phyloP scores from a whole-genome alignment of 2,113 vertebrate species.

The Beaufortia kweichowensis region DNA sequence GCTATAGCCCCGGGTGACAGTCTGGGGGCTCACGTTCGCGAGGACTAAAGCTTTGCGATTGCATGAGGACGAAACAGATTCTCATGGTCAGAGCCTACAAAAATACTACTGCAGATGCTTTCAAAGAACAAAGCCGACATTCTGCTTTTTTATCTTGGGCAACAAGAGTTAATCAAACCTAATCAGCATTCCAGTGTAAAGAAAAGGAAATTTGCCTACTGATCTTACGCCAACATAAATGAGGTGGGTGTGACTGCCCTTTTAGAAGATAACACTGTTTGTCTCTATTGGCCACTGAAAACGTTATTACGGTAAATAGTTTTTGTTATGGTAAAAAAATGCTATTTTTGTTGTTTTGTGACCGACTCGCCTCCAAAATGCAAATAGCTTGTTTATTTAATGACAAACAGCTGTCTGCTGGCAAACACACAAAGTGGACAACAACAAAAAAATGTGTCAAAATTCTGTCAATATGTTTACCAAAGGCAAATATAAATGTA shows the following conservation, averaged over 20 bases:
- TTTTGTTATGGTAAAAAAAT: too few relatives aligned
- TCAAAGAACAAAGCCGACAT: constrained; percentile 1
- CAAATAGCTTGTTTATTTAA: constrained; percentile 19
- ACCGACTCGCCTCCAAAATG: neutral
- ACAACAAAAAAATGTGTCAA: constrained; percentile 24
- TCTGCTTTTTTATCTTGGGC: constrained; percentile 9
- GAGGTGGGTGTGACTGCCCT: constrained; percentile 48
- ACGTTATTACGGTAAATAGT: neutral
- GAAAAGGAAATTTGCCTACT: constrained; percentile 28
- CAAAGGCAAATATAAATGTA: constrained; percentile 21
- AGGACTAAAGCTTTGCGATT: constrained; percentile 4
- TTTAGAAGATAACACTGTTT: constrained; percentile 38
- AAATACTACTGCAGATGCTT: constrained; percentile 40
- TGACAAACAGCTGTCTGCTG: constrained; percentile 27
- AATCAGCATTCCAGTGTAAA: constrained; percentile 42
- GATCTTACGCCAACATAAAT: constrained; percentile 50
- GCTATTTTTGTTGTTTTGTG: constrained; percentile 15
- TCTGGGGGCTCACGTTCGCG: constrained; percentile 13
- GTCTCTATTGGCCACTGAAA: neutral
- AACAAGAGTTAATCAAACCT: constrained; percentile 46
- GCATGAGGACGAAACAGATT: constrained; percentile 31
- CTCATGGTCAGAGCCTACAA: constrained; percentile 13
- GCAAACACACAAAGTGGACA: constrained; percentile 33
- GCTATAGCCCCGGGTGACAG: constrained; percentile 21
- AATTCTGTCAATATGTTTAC: neutral